Base-by-base conservation (phyloP, 2,113 vertebrate genomes). In the Cheirogaleus medius region DNA sequence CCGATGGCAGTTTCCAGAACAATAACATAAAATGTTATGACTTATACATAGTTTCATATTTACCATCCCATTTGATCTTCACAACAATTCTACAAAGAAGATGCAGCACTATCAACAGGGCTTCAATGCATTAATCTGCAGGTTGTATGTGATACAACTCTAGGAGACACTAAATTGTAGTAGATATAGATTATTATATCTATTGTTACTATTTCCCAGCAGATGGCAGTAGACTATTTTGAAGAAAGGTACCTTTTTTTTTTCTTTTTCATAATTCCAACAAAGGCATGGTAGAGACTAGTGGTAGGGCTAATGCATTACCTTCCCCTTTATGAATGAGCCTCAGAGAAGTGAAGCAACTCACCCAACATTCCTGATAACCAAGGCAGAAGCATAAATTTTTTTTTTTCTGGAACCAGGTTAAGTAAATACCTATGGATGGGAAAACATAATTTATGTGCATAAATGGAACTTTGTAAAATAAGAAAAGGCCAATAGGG, bases 141-240 rank as follows among this genome's bases (percentile, higher is more conserved):
- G 17, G 17, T 3, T 58, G 44, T 9, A 17, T 4, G 13, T 10
- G 6, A 39, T 9, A 47, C 68, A 80, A 32, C 13, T 11, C 18
- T 34, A 15, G 44, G 32, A 84, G 32, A 18, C 6, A 49, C 29
- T 76, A 78, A 87, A 92, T 39, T n/a, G 37, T 3, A 83, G 54
- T 84, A 14, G 27, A 47, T 13, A 2, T 14, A 85, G 39, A 34
- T 86, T 81, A 85, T 84, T 47, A 44, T 39, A 42, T 49, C 73
- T 66, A 29, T 76, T 89, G 60, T 44, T 44, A 92, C 14, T 34
- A 34, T 42, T 88, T 74, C 34, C 94, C 94, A 95, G 95, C 34
- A 95, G 91, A 81, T 93, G 82, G 86, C 95, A 77, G 89, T 88
- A 42, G 63, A 8, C 15, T 13, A 37, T 20, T 52, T 68, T 47